Evolutionary conservation across 2,797 vertebrate genomes (phyloP).

Genomic region (Erethizon dorsatum): DNA sequence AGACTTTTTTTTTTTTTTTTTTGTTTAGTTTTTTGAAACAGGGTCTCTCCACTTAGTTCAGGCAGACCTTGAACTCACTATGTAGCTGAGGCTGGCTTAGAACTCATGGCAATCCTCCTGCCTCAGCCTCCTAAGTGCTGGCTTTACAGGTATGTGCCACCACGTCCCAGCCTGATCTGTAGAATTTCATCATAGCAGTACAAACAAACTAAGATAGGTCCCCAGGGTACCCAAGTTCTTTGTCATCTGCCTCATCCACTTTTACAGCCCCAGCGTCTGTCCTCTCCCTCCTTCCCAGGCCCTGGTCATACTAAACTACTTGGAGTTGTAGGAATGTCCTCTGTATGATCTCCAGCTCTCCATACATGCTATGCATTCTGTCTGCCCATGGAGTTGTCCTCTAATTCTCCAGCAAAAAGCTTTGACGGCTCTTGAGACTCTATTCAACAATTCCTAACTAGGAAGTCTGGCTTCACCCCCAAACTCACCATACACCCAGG

Average conservation of each 20-base stretch:
- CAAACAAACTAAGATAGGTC: neutral
- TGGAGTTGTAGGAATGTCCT: neutral
- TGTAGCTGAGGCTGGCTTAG: neutral
- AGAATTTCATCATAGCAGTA: neutral
- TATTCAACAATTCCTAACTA: neutral
- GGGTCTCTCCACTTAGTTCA: neutral
- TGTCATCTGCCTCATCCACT: neutral
- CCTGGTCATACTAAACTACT: neutral
- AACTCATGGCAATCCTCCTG: neutral
- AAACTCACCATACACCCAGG: fast-evolving
- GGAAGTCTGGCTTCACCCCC: neutral
- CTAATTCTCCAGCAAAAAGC: neutral
- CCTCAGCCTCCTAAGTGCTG: neutral
- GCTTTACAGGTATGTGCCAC: neutral
- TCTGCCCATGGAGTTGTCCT: neutral
- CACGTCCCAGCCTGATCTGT: neutral
- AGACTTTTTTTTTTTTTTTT: neutral
- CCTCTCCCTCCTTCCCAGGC: neutral
- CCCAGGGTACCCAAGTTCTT: neutral
- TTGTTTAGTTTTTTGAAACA: neutral
- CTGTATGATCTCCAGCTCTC: no score
- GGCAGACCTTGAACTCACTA: neutral
- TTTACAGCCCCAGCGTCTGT: neutral
- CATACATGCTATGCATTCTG: neutral
- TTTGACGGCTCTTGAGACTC: neutral